Evolutionary conservation across 2,888 invertebrate species (phyloP), one percentile per base, ranked within the genome.

Genomic region (Andrena praecox): DNA sequence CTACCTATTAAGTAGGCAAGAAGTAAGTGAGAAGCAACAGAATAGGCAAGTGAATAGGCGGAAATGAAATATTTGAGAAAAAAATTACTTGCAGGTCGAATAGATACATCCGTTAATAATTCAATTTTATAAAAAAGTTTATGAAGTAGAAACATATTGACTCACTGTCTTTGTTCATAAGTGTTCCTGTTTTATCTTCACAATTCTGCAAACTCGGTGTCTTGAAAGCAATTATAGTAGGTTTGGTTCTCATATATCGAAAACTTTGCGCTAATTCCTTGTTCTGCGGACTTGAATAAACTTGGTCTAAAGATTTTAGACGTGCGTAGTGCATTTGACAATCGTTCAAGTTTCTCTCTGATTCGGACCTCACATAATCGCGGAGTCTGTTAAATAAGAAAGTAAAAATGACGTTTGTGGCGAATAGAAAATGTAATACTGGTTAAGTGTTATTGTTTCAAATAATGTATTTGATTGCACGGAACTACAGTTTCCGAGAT

Each of bases 211-310:
- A 93, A 93, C 96, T 97, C 1, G 98, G 98, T 1, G 98, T 97
- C 93, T 97, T 97, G 92, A 98, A 97, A 0, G 97, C 97, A 67
- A 98, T 97, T 85, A 98, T 97, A 0, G 97, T 97, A 0, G 98
- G 98, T 90, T 98, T 98, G 87, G 96, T 96, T 62, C 98, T 94
- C 97, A 98, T 97, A 92, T 98, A 98, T n/a, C 98, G 95, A 94
- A 98, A 98, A 92, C 97, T 97, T 91, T 97, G 97, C 0, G 97
- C 97, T 81, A 98, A 94, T 0, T 97, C 97, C 89, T 96, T 96
- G 92, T 97, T 97, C 92, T 97, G 97, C 0, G 97, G 97, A 90
- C 96, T 96, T 63, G 96, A 94, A 93, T 97, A 96, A 0, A 96
- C 96, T 85, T 96, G 90, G 1, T 96, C 96, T n/a, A 96, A 94